These are phyloP conservation scores for Thecophora atra DNA, from an alignment of 2,888 invertebrate species.

Conservation along the genomic window DNA sequence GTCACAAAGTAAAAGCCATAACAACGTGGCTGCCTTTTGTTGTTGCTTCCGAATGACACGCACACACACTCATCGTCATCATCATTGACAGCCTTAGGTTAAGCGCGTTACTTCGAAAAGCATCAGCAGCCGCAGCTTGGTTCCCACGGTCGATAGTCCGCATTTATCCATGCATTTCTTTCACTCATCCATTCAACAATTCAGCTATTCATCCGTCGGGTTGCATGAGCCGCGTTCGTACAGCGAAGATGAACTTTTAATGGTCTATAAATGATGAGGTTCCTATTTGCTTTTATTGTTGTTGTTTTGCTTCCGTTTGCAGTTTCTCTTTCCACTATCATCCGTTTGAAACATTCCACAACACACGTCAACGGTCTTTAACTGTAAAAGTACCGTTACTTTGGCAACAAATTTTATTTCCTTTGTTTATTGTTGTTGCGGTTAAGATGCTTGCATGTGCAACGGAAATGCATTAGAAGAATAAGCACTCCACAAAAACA, in stretches of 20 bases:
- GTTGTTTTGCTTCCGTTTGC: background rate
- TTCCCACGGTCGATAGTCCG: background rate
- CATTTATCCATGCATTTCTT: background rate
- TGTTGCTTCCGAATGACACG: background rate
- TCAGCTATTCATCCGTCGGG: background rate
- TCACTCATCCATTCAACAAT: slow-evolving; percentile 18
- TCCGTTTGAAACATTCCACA: background rate
- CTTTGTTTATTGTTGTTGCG: background rate
- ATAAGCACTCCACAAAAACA: background rate
- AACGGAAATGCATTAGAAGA: slow-evolving; percentile 27
- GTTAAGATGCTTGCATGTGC: slow-evolving; percentile 19
- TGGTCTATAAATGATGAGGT: slow-evolving; percentile 32
- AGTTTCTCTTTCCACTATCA: background rate
- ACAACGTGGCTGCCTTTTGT: slow-evolving; percentile 5
- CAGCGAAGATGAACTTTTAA: slow-evolving; percentile 35
- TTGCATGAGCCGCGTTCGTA: slow-evolving; percentile 36
- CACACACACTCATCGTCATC: slow-evolving; percentile 11
- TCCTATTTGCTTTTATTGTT: background rate
- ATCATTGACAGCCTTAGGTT: background rate
- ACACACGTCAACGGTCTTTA: background rate
- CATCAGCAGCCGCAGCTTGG: background rate
- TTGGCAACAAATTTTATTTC: slow-evolving; percentile 23
- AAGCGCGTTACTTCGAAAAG: background rate
- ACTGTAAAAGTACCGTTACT: slow-evolving; percentile 14
- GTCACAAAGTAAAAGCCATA: slow-evolving; percentile 30